Evolutionary conservation across 2,888 invertebrate species (phyloP).

Genomic region (Xestoiulus laeticollis): DNA sequence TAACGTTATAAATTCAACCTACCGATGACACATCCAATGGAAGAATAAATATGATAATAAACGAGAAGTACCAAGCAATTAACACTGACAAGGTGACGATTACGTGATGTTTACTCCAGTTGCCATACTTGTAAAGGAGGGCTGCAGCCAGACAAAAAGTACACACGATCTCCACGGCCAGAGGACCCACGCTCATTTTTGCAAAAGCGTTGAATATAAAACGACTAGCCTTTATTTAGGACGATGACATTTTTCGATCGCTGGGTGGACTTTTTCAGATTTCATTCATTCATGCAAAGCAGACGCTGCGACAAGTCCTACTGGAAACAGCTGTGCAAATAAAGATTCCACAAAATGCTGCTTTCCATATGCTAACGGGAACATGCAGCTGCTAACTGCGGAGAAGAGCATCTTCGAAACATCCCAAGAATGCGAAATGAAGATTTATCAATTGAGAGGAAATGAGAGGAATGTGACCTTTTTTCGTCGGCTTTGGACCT

Average conservation of each 20-base stretch:
- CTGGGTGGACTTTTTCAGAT: neutral
- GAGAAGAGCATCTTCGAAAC: conserved; percentile 20
- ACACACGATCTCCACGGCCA: conserved; percentile 82
- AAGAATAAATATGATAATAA: conserved; percentile 95
- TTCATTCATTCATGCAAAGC: neutral
- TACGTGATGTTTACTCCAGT: conserved; percentile 92
- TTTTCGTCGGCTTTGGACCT: neutral
- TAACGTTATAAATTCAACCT: conserved; percentile 66
- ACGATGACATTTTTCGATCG: neutral
- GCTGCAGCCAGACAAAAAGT: conserved; percentile 79
- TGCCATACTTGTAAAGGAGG: conserved; percentile 92
- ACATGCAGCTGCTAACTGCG: neutral
- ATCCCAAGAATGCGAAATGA: conserved; percentile 15
- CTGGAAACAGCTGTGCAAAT: neutral
- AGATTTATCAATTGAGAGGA: neutral
- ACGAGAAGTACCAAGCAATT: conserved; percentile 98
- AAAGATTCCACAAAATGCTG: neutral
- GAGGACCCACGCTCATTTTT: conserved; percentile 76
- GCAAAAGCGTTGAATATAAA: neutral
- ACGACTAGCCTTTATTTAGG: neutral
- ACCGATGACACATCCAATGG: conserved; percentile 98
- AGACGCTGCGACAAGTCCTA: neutral
- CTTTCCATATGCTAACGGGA: neutral
- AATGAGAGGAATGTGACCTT: neutral
- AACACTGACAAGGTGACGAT: conserved; percentile 93